A percentile compares a stretch with the other conserved stretches of the same genome.
Evolutionary conservation across 2,888 invertebrate genomes (phyloP).

Genomic region (Agriotes lineatus): DNA sequence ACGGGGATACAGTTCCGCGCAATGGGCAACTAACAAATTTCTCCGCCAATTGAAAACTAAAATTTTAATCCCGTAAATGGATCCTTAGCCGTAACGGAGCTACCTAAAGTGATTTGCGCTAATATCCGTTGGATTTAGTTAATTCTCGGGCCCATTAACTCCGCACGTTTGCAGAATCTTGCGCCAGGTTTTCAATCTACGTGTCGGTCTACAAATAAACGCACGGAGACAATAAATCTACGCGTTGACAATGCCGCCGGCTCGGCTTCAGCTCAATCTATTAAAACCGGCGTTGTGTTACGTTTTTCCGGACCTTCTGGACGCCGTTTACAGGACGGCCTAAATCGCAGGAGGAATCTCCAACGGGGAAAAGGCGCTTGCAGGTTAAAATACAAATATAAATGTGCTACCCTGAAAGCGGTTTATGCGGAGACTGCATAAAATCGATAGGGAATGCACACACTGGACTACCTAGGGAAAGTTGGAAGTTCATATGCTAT

Average conservation of each 20-base stretch:
- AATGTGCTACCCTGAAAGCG: too few relatives aligned
- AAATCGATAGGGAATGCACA: too few relatives aligned
- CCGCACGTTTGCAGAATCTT: conserved; percentile 40
- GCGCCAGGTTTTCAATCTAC: conserved; percentile 35
- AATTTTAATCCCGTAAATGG: conserved; percentile 42
- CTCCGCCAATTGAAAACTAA: conserved; percentile 37
- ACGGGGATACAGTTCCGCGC: background rate
- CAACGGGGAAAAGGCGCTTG: too few relatives aligned
- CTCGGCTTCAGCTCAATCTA: conserved; percentile 15
- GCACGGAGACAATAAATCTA: conserved; percentile 30
- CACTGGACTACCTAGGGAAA: too few relatives aligned
- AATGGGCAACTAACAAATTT: conserved; percentile 6
- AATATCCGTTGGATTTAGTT: conserved; percentile 41
- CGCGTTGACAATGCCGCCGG: conserved; percentile 22
- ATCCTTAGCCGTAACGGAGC: conserved; percentile 29
- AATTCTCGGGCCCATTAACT: conserved; percentile 42
- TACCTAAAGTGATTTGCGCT: conserved; percentile 42
- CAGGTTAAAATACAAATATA: too few relatives aligned
- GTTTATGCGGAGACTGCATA: too few relatives aligned
- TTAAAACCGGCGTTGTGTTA: conserved; percentile 4
- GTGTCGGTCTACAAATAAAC: conserved; percentile 29
- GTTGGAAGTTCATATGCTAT: too few relatives aligned
- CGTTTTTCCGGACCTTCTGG: conserved; percentile 4
- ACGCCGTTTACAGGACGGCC: background rate
- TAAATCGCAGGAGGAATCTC: too few relatives aligned